These are phyloP conservation scores for Corythaixoides concolor DNA, from an alignment of 2,113 vertebrate genomes.

Conservation along the genomic window DNA sequence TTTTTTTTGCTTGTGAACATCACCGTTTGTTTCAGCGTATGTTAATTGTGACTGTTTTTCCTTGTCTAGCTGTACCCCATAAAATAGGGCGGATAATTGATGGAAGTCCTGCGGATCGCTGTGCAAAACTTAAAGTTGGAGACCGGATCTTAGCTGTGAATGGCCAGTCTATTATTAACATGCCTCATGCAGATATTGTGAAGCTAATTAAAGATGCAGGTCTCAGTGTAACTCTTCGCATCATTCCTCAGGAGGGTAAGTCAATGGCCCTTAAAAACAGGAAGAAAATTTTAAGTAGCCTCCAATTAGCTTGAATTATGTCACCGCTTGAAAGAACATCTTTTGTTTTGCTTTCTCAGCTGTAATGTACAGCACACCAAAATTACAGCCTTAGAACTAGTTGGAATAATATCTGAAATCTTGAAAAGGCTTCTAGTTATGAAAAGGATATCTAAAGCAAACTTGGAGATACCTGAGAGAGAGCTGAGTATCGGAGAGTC, in stretches of 20 bases:
- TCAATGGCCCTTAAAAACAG: constrained; percentile 57
- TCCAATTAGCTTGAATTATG: constrained; percentile 62
- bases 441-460: constrained; percentile 15
- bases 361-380: background rate
- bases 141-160: constrained; percentile 98
- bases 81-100: constrained; percentile 99
- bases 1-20: background rate
- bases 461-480: background rate
- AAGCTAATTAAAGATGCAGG: constrained; percentile 99
- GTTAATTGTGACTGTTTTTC: constrained; percentile 35
- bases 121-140: constrained; percentile 94
- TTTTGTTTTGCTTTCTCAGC: constrained; percentile 34
- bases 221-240: constrained; percentile 93
- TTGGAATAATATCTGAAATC: background rate
- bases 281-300: constrained; percentile 60
- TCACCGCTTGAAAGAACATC: constrained; percentile 27
- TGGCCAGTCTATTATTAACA: constrained; percentile 94
- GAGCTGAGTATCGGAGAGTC: background rate
- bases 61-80: constrained; percentile 89
- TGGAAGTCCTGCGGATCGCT: constrained; percentile 95
- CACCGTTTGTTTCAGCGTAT: background rate
- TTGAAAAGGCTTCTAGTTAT: constrained; percentile 27
- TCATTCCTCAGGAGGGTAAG: constrained; percentile 98
- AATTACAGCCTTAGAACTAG: constrained; percentile 6
- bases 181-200: constrained; percentile 98